These are phyloP conservation scores for Calycopis cecrops DNA, from an alignment of 1,140 invertebrate species.

Conservation along the genomic window DNA sequence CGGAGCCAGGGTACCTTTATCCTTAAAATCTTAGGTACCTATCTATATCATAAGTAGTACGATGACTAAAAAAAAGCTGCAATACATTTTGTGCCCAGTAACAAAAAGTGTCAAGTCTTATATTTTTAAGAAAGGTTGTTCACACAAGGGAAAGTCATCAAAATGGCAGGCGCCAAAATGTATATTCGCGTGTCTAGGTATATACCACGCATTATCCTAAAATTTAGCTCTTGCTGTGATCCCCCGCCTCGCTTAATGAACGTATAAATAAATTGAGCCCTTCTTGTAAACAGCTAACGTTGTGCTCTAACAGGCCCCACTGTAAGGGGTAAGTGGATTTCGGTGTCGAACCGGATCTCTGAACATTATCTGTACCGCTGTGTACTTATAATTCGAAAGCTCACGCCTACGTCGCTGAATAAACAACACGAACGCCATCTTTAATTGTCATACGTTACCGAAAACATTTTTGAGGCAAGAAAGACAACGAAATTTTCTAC, in stretches of 20 bases:
- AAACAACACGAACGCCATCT: neutral
- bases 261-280: conserved; percentile 72
- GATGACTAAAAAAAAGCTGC: too few species aligned
- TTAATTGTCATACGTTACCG: too few species aligned
- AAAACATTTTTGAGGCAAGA: too few species aligned
- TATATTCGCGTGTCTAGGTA: conserved; percentile 43
- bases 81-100: too few species aligned
- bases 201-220: conserved; percentile 64
- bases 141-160: too few species aligned
- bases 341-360: conserved; percentile 63
- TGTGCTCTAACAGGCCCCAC: conserved; percentile 42
- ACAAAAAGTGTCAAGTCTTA: too few species aligned
- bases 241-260: conserved; percentile 69
- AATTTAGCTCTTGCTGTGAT: conserved; percentile 59
- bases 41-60: too few species aligned
- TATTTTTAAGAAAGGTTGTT: too few species aligned
- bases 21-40: too few species aligned
- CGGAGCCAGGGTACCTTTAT: too few species aligned
- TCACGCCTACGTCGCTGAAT: neutral
- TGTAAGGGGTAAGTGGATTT: conserved; percentile 72
- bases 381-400: neutral
- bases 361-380: conserved; percentile 41
- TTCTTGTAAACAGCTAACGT: conserved; percentile 66
- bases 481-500: too few species aligned
- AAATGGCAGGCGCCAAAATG: conserved; percentile 31